Conservation (phyloP, 2,888 invertebrate genomes). For the Syrista parreyssii region DNA sequence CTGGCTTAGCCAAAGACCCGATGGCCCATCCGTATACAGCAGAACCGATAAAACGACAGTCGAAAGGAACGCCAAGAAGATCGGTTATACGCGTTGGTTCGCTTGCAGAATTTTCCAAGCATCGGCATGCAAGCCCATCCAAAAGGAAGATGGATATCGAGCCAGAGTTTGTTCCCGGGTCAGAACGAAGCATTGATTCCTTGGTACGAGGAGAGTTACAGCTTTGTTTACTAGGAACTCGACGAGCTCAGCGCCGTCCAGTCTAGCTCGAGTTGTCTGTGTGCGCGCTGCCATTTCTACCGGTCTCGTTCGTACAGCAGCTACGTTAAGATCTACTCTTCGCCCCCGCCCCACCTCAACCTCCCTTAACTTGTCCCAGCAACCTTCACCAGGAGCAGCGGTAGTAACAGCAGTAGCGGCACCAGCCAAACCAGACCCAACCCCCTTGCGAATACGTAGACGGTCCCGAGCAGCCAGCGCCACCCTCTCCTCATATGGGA, state of each 20-base stretch:
- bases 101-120: conserved; percentile 21
- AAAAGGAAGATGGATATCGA: conserved; percentile 51
- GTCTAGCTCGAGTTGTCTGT: conserved; percentile 53
- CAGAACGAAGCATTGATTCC: conserved; percentile 60
- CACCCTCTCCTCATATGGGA: conserved; percentile 30
- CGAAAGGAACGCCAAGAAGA: neutral
- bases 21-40: neutral
- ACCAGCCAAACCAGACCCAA: neutral
- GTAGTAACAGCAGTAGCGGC: neutral
- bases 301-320: neutral
- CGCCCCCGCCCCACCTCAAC: conserved; percentile 9
- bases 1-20: conserved; percentile 1
- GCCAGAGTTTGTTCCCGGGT: conserved; percentile 33
- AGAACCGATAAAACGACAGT: neutral
- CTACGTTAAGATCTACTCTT: conserved; percentile 35
- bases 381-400: neutral
- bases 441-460: neutral
- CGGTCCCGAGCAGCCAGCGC: conserved; percentile 11
- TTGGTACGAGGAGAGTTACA: conserved; percentile 63
- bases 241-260: conserved; percentile 63
- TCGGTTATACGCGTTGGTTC: neutral
- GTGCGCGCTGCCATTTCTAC: conserved; percentile 11
- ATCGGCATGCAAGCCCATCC: conserved; percentile 49
- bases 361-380: too few relatives aligned
- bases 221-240: conserved; percentile 64